Percentiles rank a stretch among this genome's conserved stretches.
phyloP scores from a whole-genome alignment of 2,888 invertebrate genomes.

The Andrena marginata region DNA sequence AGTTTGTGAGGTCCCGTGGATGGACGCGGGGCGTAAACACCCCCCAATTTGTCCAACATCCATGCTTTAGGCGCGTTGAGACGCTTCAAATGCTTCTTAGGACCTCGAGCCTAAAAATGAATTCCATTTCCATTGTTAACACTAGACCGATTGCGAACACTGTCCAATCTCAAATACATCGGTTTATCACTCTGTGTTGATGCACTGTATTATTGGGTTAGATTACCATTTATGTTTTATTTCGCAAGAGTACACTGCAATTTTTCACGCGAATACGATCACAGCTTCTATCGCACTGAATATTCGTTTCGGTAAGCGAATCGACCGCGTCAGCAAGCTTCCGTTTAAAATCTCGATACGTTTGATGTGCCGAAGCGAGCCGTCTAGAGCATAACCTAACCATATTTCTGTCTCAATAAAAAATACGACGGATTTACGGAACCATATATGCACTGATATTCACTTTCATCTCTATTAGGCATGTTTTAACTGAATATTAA shows the following conservation, averaged over 20 bases:
- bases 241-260: neutral
- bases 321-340: conserved; percentile 4
- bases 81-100: conserved; percentile 99
- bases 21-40: conserved; percentile 98
- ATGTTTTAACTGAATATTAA: conserved; percentile 53
- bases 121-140: neutral
- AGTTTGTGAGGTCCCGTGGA: conserved; percentile 99
- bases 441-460: conserved; percentile 50
- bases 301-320: neutral
- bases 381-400: conserved; percentile 6
- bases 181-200: neutral
- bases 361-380: neutral
- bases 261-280: neutral
- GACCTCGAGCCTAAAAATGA: conserved; percentile 95
- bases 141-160: neutral
- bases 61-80: conserved; percentile 99
- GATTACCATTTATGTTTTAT: conserved; percentile 20
- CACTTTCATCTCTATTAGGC: conserved; percentile 64
- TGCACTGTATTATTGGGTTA: conserved; percentile 6
- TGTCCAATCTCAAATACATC: neutral
- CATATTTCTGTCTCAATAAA: conserved; percentile 12
- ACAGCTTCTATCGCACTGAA: neutral
- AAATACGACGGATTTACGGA: conserved; percentile 28
- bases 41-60: conserved; percentile 99
- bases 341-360: neutral